Conservation (phyloP, 2,113 vertebrate genomes). For the Callipepla squamata region DNA sequence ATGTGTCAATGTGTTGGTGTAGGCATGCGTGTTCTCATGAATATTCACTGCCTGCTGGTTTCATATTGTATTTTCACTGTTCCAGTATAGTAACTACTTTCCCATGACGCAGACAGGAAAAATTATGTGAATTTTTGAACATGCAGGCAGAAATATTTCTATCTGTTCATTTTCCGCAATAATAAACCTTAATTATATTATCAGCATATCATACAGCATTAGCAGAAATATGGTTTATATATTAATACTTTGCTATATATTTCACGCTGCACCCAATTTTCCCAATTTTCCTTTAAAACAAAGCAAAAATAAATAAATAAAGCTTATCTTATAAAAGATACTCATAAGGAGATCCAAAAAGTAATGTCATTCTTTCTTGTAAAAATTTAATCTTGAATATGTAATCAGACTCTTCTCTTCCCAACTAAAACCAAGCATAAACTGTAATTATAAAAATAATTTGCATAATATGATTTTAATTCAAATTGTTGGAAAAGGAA, state of each 20-base stretch:
- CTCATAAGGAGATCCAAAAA: neutral
- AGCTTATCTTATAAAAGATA: neutral
- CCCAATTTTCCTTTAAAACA: neutral
- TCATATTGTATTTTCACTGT: neutral
- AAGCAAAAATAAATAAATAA: neutral
- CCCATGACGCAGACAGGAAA: neutral
- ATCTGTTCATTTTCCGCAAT: neutral
- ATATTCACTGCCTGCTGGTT: neutral
- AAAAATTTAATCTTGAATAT: neutral
- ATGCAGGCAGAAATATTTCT: neutral
- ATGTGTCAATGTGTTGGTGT: neutral
- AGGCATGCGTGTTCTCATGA: neutral
- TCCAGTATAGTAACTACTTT: neutral
- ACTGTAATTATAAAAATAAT: neutral
- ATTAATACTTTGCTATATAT: neutral
- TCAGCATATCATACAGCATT: neutral
- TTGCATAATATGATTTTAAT: neutral
- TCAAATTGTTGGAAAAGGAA: neutral
- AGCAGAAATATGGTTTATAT: neutral
- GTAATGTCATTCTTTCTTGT: neutral
- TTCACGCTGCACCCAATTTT: neutral
- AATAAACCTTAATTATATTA: neutral
- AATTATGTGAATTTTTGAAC: neutral
- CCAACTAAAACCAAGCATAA: neutral
- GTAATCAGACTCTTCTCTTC: neutral